Base-by-base conservation (phyloP, 2,797 vertebrate genomes). In the Silurus aristotelis region DNA sequence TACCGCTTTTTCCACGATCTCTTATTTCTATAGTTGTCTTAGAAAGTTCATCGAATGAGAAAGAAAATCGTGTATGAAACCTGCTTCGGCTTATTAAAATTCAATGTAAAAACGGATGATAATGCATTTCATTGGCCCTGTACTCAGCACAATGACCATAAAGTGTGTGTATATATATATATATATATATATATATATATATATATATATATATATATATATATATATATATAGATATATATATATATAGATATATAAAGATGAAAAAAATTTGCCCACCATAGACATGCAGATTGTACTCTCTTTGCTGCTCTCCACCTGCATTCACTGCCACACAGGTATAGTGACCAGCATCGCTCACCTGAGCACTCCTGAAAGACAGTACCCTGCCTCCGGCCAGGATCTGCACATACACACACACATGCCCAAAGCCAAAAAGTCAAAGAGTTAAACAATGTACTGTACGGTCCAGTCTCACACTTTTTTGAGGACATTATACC, bases 321-420 rank as follows among this genome's bases (percentile, higher is more conserved):
- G 98, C 97, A 0, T 98, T 99, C 86, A 99, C 93, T 0, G 98
- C 98, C 88, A 99, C 97, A 75, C 98, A 99, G 6, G 96, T 97
- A 89, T 96, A 99, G 56, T 89, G 95, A 73, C 98, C 98, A 0
- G 96, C 94, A 80, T 99, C 98, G 73, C 96, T 96, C 78, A 99
- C 95, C 89, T 97, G 97, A 8, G 96, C 95, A 0, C 96, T 98
- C 52, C 90, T 93, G 89, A 99, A 85, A 2, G 95, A 94, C 87
- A 99, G 91, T 67, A 96, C 93, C 82, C 96, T 94, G 72, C 98
- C 97, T 17, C 96, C 96, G 0, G 96, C 97, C 84, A 97, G 91
- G 88, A 99, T 94, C 98, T 99, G 86, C 52, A 63, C 70, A 87
- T n/a, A 83, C 20, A 88, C 22, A 73, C 4, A 83, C 31, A 83